These are phyloP conservation scores for Delia radicum DNA, from an alignment of 1,140 invertebrate species.

Conservation along the genomic window DNA sequence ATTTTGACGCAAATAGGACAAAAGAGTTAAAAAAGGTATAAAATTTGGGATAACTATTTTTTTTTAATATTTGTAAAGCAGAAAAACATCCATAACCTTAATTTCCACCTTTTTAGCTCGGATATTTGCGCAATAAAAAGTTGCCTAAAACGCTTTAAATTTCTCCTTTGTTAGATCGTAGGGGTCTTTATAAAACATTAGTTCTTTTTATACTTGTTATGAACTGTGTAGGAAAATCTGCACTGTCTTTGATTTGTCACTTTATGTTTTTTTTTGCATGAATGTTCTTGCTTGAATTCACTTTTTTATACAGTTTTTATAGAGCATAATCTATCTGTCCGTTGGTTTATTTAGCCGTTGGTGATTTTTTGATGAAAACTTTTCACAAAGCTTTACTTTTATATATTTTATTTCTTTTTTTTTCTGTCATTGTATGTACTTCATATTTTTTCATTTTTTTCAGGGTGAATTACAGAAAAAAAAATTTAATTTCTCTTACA, in stretches of 20 bases:
- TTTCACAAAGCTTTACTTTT: constrained; percentile 24
- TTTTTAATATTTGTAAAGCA: no score
- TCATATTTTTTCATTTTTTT: background rate
- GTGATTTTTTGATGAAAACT: constrained; percentile 30
- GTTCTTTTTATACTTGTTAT: no score
- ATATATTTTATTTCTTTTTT: background rate
- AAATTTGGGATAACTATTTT: no score
- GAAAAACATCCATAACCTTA: no score
- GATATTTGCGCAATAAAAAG: no score
- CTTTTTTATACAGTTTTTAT: background rate
- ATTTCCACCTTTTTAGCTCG: no score
- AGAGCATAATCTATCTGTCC: background rate
- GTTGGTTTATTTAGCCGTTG: constrained; percentile 15
- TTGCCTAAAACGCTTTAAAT: no score
- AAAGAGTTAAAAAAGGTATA: no score
- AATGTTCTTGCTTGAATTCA: background rate
- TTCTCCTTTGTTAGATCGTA: no score
- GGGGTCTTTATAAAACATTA: no score
- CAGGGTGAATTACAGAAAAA: background rate
- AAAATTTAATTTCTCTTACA: background rate
- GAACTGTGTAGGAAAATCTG: no score
- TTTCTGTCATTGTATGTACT: background rate
- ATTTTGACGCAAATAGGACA: no score
- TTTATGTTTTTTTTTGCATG: background rate
- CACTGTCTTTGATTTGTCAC: constrained; percentile 11